A percentile compares a stretch with the other conserved stretches of the same genome.
phyloP scores from a whole-genome alignment of 2,888 invertebrate genomes.

The Bhutanitis thaidina region DNA sequence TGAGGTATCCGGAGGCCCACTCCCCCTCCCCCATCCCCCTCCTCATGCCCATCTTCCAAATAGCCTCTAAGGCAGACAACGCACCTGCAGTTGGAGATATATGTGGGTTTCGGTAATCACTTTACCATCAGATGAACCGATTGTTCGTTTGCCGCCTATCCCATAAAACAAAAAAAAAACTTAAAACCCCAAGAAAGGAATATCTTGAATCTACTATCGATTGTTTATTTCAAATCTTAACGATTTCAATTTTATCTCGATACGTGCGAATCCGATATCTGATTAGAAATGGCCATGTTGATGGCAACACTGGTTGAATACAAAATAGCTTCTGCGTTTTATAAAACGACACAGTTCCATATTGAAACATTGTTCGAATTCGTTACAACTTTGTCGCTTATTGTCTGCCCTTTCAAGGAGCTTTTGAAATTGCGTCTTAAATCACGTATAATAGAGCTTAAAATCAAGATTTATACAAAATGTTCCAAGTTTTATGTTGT shows the following conservation, averaged over 20 bases:
- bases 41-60: no score
- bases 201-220: conserved; percentile 41
- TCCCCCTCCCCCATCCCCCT: no score
- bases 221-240: conserved; percentile 51
- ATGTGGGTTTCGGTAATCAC: no score
- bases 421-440: conserved; percentile 23
- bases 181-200: conserved; percentile 47
- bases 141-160: no score
- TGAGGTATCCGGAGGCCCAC: no score
- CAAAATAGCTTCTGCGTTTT: conserved; percentile 41
- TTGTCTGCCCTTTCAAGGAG: not conserved
- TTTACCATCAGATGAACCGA: no score
- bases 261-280: conserved; percentile 46
- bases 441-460: conserved; percentile 3
- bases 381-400: conserved; percentile 42
- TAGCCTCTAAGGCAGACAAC: no score
- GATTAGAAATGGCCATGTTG: conserved; percentile 47
- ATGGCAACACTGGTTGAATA: conserved; percentile 55
- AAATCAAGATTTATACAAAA: conserved; percentile 20
- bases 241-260: conserved; percentile 60
- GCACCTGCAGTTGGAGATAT: no score
- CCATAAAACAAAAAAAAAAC: no score
- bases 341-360: conserved; percentile 51
- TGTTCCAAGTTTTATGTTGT: conserved; percentile 12
- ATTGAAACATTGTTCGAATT: conserved; percentile 42